Evolutionary conservation across 2,888 invertebrate species (phyloP), one percentile per base, ranked within the genome.

Genomic region (Galerucella pusilla): DNA sequence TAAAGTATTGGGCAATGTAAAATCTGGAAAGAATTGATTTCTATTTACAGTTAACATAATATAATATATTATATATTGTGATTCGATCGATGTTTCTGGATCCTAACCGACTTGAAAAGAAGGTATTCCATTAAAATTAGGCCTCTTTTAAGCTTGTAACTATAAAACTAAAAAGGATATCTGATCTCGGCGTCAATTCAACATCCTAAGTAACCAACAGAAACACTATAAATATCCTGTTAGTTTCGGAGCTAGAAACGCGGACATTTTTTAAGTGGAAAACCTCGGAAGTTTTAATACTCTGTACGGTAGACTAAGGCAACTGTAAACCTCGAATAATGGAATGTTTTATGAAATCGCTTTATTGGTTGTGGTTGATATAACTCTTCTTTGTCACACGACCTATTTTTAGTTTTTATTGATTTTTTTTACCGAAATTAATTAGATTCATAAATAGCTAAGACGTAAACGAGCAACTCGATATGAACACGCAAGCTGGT

Each of bases 341-440:
- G 88, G 88, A 88, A 88, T 88, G 88, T 87, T 61, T 69, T 35
- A 86, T 85, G 85, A 86, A 86, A 87, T 86, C 85, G 84, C 85
- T 85, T 85, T 78, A 68, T 73, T 74, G 77, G 76, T 77, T 78
- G 75, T 70, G 75, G 73, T 76, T 77, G 63, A 69, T 74, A 49
- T 12, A 74, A 64, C 61, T 73, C 75, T 73, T 28, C 68, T 75
- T 35, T 82, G 82, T 84, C 82, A 78, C 82, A 80, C 79, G 78
- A 79, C 77, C 80, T 79, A 79, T 76, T 72, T 74, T 63, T 72
- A 74, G 35, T 71, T 69, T 78, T 66, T 7, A 35, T 35, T 35
- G 2, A 4, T 73, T 73, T 78, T 75, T 71, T 68, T 75, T 67
- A 76, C 74, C 73, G 71, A 79, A 79, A 77, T 77, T 77, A 76